phyloP scores from a whole-genome alignment of 2,888 invertebrate genomes.

The Diarsia mendica region DNA sequence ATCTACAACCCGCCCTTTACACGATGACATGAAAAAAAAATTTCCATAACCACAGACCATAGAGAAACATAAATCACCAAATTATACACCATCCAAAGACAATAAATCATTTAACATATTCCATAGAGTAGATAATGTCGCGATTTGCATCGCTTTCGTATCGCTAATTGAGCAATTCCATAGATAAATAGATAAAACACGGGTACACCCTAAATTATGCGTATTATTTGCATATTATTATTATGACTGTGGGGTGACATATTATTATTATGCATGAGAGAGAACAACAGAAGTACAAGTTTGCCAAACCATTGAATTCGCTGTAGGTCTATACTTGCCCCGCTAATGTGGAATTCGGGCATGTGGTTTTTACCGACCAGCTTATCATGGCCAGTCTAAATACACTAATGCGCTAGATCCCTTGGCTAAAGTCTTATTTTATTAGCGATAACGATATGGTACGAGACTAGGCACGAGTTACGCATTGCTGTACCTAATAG shows the following conservation, averaged over 20 bases:
- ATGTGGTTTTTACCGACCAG: background rate
- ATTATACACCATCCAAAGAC: constrained; percentile 65
- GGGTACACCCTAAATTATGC: constrained; percentile 87
- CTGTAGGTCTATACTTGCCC: too few relatives aligned
- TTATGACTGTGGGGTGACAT: constrained; percentile 87
- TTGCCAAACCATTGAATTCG: background rate
- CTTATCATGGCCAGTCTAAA: background rate
- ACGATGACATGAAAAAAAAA: constrained; percentile 42
- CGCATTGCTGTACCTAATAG: too few relatives aligned
- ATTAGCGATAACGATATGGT: background rate
- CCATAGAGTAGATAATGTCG: constrained; percentile 78
- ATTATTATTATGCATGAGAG: constrained; percentile 36
- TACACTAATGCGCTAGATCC: background rate
- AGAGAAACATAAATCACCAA: constrained; percentile 56
- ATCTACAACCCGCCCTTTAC: constrained; percentile 24
- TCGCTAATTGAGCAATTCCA: constrained; percentile 89
- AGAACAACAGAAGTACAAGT: constrained; percentile 39
- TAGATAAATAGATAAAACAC: constrained; percentile 90
- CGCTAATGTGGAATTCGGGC: background rate
- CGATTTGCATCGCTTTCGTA: constrained; percentile 68
- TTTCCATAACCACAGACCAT: constrained; percentile 41
- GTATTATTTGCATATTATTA: constrained; percentile 90
- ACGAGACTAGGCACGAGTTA: too few relatives aligned
- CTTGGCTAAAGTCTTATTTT: too few relatives aligned
- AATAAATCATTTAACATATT: constrained; percentile 89